Conservation (phyloP, 2,888 invertebrate species). For the Ommatoiulus sabulosus region DNA sequence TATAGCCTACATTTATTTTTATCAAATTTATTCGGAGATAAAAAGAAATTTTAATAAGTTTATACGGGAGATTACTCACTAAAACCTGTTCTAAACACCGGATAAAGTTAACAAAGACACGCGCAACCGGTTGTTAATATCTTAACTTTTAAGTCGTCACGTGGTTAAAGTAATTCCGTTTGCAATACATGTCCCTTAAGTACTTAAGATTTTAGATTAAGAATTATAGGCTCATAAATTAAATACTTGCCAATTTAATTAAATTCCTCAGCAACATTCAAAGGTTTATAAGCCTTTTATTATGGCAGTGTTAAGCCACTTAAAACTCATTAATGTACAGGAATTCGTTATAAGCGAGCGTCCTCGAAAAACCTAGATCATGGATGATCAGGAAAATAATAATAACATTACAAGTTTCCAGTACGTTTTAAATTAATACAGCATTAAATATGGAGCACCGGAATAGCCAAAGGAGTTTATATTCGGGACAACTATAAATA, state of each 20-base stretch:
- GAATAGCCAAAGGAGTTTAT: background rate
- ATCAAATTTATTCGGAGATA: constrained; percentile 2
- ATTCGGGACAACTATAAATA: constrained; percentile 3
- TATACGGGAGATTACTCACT: background rate
- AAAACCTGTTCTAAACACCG: background rate
- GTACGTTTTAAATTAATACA: background rate
- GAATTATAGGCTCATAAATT: constrained; percentile 30
- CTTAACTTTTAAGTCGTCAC: background rate
- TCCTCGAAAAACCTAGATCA: background rate
- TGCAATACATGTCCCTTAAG: constrained; percentile 12
- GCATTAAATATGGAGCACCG: background rate
- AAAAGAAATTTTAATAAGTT: background rate
- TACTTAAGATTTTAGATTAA: constrained; percentile 39
- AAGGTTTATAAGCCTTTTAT: background rate
- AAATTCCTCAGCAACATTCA: constrained; percentile 18
- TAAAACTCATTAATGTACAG: background rate
- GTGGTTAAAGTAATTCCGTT: background rate
- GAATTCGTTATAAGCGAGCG: background rate
- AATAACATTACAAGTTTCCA: background rate
- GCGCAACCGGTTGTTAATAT: background rate
- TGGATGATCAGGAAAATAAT: background rate
- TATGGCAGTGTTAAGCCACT: background rate
- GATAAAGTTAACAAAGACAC: background rate
- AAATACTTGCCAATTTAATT: constrained; percentile 17
- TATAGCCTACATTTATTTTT: too few species aligned